Evolutionary conservation across 1,140 invertebrate species (phyloP).

Genomic region (Hyles euphorbiae): DNA sequence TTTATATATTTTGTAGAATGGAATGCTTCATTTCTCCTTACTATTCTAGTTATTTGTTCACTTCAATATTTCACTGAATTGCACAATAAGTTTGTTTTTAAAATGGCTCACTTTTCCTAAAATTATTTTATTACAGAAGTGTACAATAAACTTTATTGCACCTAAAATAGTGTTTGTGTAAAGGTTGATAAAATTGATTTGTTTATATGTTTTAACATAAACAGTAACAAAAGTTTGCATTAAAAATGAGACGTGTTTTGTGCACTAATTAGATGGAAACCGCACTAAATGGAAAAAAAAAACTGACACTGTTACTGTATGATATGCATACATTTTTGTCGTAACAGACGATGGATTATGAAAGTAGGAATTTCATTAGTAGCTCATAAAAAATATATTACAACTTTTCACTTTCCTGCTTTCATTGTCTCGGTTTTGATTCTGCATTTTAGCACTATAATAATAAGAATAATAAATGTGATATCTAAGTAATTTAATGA

Average conservation of each 20-base stretch:
- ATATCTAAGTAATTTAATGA: constrained; percentile 10
- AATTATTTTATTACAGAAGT: constrained; percentile 49
- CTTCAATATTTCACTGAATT: constrained; percentile 69
- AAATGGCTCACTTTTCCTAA: constrained; percentile 74
- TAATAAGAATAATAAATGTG: constrained; percentile 12
- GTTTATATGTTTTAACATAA: constrained; percentile 27
- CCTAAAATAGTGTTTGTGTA: constrained; percentile 56
- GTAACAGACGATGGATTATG: constrained; percentile 14
- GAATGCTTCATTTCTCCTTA: constrained; percentile 72
- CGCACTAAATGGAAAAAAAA: constrained; percentile 34
- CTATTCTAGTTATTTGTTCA: constrained; percentile 68
- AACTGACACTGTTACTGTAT: constrained; percentile 9
- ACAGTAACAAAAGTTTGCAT: constrained; percentile 23
- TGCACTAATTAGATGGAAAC: constrained; percentile 46
- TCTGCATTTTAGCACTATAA: constrained; percentile 24
- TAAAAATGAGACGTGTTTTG: constrained; percentile 25
- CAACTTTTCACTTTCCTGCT: constrained; percentile 17
- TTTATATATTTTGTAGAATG: constrained; percentile 66
- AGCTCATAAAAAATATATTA: no score
- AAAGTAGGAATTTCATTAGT: constrained; percentile 22
- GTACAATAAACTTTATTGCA: constrained; percentile 50
- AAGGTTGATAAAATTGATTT: constrained; percentile 31
- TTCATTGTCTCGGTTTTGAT: constrained; percentile 14
- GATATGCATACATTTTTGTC: constrained; percentile 11
- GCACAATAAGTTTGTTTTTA: constrained; percentile 72